These are phyloP conservation scores for Drosophila seguyi DNA, from an alignment of 1,140 invertebrate species.

Conservation along the genomic window DNA sequence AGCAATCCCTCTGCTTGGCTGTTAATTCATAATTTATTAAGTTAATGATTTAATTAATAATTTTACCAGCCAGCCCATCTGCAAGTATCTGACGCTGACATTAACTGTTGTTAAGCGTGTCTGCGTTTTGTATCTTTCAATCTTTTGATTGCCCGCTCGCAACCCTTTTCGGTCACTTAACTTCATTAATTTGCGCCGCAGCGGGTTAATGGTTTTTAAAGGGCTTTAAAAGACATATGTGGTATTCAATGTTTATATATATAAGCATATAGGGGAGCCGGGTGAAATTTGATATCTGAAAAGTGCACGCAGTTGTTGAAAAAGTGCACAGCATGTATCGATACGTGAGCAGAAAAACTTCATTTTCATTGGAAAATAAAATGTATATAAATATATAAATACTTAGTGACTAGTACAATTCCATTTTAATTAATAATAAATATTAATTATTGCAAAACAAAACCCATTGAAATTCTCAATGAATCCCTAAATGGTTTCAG, in stretches of 20 bases:
- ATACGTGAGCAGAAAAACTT: neutral
- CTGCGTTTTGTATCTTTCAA: conserved; percentile 67
- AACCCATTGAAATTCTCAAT: too few species aligned
- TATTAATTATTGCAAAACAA: too few species aligned
- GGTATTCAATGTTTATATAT: conserved; percentile 24
- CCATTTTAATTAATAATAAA: too few species aligned
- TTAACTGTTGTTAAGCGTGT: conserved; percentile 62
- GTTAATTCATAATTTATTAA: conserved; percentile 69
- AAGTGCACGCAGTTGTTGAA: conserved; percentile 60
- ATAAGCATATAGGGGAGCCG: conserved; percentile 11
- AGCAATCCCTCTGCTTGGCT: conserved; percentile 18
- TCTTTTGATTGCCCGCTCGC: conserved; percentile 34
- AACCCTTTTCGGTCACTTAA: conserved; percentile 46
- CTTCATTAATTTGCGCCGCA: conserved; percentile 59
- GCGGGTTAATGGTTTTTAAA: conserved; percentile 74
- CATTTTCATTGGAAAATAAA: too few species aligned
- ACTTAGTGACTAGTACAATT: too few species aligned
- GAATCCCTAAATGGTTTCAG: too few species aligned
- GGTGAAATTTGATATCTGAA: conserved; percentile 67
- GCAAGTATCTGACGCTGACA: conserved; percentile 28
- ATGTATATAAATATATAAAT: too few species aligned
- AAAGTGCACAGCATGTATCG: conserved; percentile 71
- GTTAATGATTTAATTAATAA: conserved; percentile 79
- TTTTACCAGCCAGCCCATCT: conserved; percentile 43
- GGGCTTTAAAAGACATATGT: conserved; percentile 65